These are phyloP conservation scores for Thelaira solivaga DNA, from an alignment of 2,888 invertebrate genomes.

Conservation along the genomic window DNA sequence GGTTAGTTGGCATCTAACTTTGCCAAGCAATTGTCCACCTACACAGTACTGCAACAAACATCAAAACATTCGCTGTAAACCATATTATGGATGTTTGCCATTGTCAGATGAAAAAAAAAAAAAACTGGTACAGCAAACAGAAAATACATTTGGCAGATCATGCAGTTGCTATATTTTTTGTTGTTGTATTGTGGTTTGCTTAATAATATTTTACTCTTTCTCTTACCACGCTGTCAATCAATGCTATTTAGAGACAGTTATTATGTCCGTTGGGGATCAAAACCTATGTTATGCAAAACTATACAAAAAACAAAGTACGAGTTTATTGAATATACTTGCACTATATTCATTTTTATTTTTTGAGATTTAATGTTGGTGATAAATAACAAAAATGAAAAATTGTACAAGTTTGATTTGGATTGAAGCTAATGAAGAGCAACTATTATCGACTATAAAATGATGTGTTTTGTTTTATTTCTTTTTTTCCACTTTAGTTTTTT, in stretches of 20 bases:
- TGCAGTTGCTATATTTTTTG: slow-evolving; percentile 41
- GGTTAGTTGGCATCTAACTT: slow-evolving; percentile 47
- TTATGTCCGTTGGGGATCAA: slow-evolving; percentile 52
- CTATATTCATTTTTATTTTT: neutral
- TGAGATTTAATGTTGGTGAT: slow-evolving; percentile 43
- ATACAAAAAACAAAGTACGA: neutral
- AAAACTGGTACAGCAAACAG: neutral
- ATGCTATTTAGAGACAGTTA: slow-evolving; percentile 58
- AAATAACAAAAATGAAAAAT: slow-evolving; percentile 25
- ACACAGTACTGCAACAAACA: slow-evolving; percentile 47
- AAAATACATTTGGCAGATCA: slow-evolving; percentile 52
- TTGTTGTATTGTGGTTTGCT: slow-evolving; percentile 34
- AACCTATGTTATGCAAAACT: slow-evolving; percentile 34
- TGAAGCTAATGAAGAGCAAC: neutral
- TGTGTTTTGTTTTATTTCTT: neutral
- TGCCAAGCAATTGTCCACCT: slow-evolving; percentile 58
- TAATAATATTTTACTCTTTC: slow-evolving; percentile 30
- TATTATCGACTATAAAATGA: neutral
- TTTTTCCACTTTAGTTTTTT: neutral
- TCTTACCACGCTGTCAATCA: slow-evolving; percentile 57
- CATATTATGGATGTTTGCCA: slow-evolving; percentile 55
- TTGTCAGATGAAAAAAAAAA: slow-evolving; percentile 23
- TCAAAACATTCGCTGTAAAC: slow-evolving; percentile 34
- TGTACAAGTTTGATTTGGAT: slow-evolving; percentile 14
- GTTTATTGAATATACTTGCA: too few relatives aligned